Percentiles rank a stretch among this genome's conserved stretches.
Evolutionary conservation across 2,888 invertebrate species (phyloP).

Genomic region (Mongoloraphidia duomilia): DNA sequence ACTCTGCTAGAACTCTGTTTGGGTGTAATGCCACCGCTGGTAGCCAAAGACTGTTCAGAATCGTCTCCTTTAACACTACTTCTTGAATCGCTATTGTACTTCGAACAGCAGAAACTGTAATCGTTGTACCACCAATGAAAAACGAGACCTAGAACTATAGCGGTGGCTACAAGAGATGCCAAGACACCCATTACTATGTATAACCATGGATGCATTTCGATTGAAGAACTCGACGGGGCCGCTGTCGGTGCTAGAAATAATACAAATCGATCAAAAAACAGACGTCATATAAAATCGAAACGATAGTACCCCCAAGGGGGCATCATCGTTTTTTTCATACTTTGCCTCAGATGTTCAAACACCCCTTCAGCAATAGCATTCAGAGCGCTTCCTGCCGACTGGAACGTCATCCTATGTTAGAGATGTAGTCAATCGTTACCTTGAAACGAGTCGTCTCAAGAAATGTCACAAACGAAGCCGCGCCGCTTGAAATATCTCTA

Average conservation of each 20-base stretch:
- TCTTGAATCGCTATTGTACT: not conserved
- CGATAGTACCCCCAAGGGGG: too few relatives aligned
- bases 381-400: too few relatives aligned
- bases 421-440: too few relatives aligned
- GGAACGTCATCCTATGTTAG: too few relatives aligned
- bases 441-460: too few relatives aligned
- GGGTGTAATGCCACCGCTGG: not conserved
- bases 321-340: too few relatives aligned
- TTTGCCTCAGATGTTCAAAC: too few relatives aligned
- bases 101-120: not conserved
- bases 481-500: too few relatives aligned
- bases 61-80: not conserved
- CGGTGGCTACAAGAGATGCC: slow-evolving; percentile 1
- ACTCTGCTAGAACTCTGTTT: not conserved
- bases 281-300: too few relatives aligned
- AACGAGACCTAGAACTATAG: slow-evolving; percentile 1
- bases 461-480: too few relatives aligned
- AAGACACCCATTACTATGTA: slow-evolving; percentile 4
- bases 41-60: not conserved
- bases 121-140: slow-evolving; percentile 7
- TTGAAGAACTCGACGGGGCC: not conserved
- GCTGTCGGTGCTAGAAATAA: not conserved
- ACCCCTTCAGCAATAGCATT: too few relatives aligned
- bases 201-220: slow-evolving; percentile 3
- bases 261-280: not conserved